Evolutionary conservation across 2,113 vertebrate genomes (phyloP), one percentile per base, ranked within the genome.

Genomic region (Hypanus sabinus): DNA sequence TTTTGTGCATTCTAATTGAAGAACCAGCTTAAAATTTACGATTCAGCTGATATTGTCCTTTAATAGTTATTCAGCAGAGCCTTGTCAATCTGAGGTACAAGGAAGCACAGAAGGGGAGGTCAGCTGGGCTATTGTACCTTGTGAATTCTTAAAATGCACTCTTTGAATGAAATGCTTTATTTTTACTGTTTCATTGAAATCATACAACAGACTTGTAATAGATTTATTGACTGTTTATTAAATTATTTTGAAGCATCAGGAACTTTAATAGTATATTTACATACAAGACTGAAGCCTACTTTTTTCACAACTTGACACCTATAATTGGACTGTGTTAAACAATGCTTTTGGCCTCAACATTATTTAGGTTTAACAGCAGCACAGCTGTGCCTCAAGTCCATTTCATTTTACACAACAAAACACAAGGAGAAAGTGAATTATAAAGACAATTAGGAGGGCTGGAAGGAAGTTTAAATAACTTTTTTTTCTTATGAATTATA

Each of bases 271-370:
- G 60, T 90, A 90, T 62, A 90, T 90, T 90, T 90, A 90, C 85
- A 90, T 65, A 88, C 57, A 68, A 65, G 85, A 90, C 85, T 90
- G 85, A 90, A 90, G 30, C 85, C 60, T 65, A 90, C 85, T 20
- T 90, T 85, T 85, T 90, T 30, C 62, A 65, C 85, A 65, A 88
- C 85, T 90, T 90, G 85, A 90, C 85, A 68, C 60, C 60, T 65
- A 90, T 33, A 68, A 88, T 65, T 30, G 30, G n/a, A 90, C 16
- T 33, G 60, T 65, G 85, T 65, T 68, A 68, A 68, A 90, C 85
- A 65, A 65, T n/a, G 57, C 85, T 90, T 90, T 90, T 90, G 85
- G 85, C 60, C 60, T 65, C 60, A 33, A 90, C 85, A 90, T 62
- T 65, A 83, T 83, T 83, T 83, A 65, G 30, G 60, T 90, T 3